Conservation (phyloP, 2,797 vertebrate genomes). For the Peromyscus melanophrys region DNA sequence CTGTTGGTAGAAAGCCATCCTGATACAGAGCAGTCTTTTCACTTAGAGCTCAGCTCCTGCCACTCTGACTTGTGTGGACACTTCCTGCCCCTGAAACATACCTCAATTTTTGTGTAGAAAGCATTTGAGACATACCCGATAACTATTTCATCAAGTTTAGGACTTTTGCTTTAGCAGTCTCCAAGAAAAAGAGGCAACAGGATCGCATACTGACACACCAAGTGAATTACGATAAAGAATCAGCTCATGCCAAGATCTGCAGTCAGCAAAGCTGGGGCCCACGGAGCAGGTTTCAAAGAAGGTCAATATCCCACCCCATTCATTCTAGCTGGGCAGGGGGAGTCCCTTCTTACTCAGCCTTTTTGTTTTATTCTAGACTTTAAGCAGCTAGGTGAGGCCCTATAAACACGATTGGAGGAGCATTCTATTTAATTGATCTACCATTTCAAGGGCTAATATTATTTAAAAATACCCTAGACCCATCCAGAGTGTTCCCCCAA, state of each 20-base stretch:
- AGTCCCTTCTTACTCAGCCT: not conserved
- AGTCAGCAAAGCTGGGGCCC: not conserved
- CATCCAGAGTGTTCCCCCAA: not conserved
- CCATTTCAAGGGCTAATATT: not conserved
- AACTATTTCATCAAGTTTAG: conserved; percentile 46
- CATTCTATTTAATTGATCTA: not conserved
- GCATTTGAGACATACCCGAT: not conserved
- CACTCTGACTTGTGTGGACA: not conserved
- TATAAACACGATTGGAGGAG: not conserved
- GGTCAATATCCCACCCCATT: not conserved
- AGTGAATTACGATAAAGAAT: not conserved
- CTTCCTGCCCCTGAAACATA: not conserved
- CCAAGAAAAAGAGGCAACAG: conserved; percentile 43
- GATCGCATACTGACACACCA: not conserved
- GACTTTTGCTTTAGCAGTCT: conserved; percentile 32
- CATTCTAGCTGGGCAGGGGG: not conserved
- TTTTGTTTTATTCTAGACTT: not conserved
- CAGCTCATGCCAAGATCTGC: not conserved
- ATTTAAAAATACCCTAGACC: not conserved
- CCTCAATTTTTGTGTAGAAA: not conserved
- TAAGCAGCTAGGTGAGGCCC: not conserved
- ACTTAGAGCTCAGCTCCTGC: not conserved
- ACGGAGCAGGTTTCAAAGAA: not conserved
- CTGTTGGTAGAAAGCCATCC: not conserved
- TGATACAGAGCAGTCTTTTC: not conserved